phyloP scores from a whole-genome alignment of 2,797 vertebrate species.

The Centropyge bicolor region DNA sequence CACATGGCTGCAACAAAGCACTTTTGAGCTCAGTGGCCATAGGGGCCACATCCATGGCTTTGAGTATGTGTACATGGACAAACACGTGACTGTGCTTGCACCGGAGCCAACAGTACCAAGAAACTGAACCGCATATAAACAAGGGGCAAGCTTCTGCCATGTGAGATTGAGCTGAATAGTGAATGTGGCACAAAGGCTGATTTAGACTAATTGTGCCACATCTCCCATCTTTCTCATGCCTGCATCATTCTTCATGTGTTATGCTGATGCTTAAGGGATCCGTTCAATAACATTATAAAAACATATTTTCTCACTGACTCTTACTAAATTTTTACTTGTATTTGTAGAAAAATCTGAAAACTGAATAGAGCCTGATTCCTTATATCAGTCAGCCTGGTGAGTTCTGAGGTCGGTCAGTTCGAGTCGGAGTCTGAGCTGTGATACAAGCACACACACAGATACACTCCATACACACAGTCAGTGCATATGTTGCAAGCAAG shows the following conservation, averaged over 20 bases:
- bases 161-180: constrained; percentile 41
- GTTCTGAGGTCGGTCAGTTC: background rate
- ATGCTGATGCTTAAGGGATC: background rate
- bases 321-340: background rate
- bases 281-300: background rate
- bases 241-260: background rate
- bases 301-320: background rate
- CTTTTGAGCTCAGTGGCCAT: constrained; percentile 53
- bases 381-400: background rate
- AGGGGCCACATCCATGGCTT: constrained; percentile 28
- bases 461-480: background rate
- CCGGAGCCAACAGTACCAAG: constrained; percentile 32
- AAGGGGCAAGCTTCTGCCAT: constrained; percentile 33
- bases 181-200: constrained; percentile 43
- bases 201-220: constrained; percentile 38
- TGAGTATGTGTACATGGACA: constrained; percentile 29
- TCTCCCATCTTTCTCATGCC: constrained; percentile 10
- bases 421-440: background rate
- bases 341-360: background rate
- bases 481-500: background rate
- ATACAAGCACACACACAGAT: background rate
- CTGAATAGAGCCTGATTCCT: background rate
- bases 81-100: constrained; percentile 54
- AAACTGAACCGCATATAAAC: constrained; percentile 12
- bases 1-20: constrained; percentile 55